These are phyloP conservation scores for Drosophila pandora DNA, from an alignment of 1,140 invertebrate genomes.

Conservation along the genomic window DNA sequence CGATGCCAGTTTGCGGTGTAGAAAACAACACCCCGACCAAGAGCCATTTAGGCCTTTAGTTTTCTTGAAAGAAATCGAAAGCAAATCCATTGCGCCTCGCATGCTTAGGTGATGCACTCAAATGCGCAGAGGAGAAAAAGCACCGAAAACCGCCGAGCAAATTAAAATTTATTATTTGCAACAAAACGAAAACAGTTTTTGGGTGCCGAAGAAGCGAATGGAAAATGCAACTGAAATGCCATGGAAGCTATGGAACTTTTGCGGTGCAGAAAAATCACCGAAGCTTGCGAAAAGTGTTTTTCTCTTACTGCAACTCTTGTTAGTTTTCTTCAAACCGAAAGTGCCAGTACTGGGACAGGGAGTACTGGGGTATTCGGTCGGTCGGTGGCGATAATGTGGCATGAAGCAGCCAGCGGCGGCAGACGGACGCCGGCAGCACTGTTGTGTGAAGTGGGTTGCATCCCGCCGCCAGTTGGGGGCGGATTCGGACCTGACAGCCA, in stretches of 20 bases:
- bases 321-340: constrained; percentile 63
- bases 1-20: constrained; percentile 2
- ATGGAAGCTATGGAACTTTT: constrained; percentile 46
- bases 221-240: constrained; percentile 56
- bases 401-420: constrained; percentile 43
- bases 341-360: constrained; percentile 28
- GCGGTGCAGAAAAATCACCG: constrained; percentile 62
- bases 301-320: constrained; percentile 37
- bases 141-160: constrained; percentile 59
- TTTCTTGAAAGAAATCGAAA: constrained; percentile 68
- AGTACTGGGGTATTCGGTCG: constrained; percentile 30
- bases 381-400: constrained; percentile 62
- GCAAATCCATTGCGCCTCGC: constrained; percentile 52
- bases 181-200: constrained; percentile 64
- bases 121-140: constrained; percentile 58
- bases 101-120: constrained; percentile 75
- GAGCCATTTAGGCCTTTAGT: constrained; percentile 17
- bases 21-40: constrained; percentile 6
- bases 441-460: constrained; percentile 73
- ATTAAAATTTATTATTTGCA: constrained; percentile 78
- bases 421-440: constrained; percentile 41
- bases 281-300: constrained; percentile 77
- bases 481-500: constrained; percentile 30
- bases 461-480: constrained; percentile 18
- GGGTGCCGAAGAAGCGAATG: constrained; percentile 47